These are phyloP conservation scores for Oasisia sp. DNA, from an alignment of 2,888 invertebrate species.

Conservation along the genomic window DNA sequence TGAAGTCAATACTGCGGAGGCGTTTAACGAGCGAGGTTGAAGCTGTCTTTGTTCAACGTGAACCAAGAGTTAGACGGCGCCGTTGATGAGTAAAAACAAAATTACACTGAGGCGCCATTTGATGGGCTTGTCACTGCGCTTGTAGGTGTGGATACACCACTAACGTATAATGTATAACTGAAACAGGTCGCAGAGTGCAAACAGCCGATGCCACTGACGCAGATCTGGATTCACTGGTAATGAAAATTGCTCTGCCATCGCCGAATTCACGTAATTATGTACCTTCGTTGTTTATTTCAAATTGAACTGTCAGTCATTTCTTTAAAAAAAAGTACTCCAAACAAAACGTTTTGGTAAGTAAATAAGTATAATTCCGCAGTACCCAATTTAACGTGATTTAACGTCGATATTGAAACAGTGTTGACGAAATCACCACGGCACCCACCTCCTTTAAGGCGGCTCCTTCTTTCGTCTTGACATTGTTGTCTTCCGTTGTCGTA, in stretches of 20 bases:
- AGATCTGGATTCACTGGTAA: too few relatives aligned
- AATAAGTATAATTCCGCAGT: neutral
- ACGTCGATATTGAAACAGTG: neutral
- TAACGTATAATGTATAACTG: too few relatives aligned
- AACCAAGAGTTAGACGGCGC: too few relatives aligned
- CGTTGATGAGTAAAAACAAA: too few relatives aligned
- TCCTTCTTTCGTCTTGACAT: neutral
- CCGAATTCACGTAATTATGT: too few relatives aligned
- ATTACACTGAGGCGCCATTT: too few relatives aligned
- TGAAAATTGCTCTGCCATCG: too few relatives aligned
- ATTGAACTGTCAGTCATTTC: neutral
- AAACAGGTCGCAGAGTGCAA: too few relatives aligned
- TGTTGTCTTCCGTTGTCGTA: neutral
- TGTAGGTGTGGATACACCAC: too few relatives aligned
- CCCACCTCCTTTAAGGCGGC: neutral
- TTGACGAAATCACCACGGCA: neutral
- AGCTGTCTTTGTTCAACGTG: neutral
- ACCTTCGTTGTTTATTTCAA: neutral
- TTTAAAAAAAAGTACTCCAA: neutral
- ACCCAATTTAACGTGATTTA: neutral
- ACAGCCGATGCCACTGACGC: too few relatives aligned
- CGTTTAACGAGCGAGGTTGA: neutral
- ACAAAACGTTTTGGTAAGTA: neutral
- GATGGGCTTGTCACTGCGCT: too few relatives aligned
- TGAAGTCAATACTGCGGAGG: neutral